Evolutionary conservation across 2,888 invertebrate genomes (phyloP).

Genomic region (Drosophila maculinotata): DNA sequence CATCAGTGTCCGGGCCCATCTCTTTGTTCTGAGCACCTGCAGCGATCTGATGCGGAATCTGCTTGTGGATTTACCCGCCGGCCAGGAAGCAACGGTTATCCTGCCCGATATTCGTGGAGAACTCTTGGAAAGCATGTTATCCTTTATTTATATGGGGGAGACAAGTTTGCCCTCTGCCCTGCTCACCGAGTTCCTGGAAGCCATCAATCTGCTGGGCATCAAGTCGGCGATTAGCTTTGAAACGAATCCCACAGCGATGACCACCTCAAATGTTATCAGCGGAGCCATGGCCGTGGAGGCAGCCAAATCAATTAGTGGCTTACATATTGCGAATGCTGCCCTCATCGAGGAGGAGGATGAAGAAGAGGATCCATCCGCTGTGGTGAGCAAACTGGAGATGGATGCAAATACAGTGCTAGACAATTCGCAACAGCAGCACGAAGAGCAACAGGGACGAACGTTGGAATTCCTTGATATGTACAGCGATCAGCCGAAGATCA

Average conservation of each 20-base stretch:
- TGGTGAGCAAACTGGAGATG: conserved; percentile 49
- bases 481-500: conserved; percentile 83
- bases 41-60: conserved; percentile 83
- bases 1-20: conserved; percentile 82
- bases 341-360: conserved; percentile 74
- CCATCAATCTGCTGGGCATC: conserved; percentile 83
- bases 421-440: conserved; percentile 45
- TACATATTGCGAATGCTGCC: conserved; percentile 79
- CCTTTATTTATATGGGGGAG: conserved; percentile 84
- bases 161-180: conserved; percentile 81
- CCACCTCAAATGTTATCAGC: conserved; percentile 39
- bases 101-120: conserved; percentile 83
- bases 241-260: conserved; percentile 72
- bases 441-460: conserved; percentile 58
- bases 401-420: conserved; percentile 30
- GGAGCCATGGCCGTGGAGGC: conserved; percentile 51
- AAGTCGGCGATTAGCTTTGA: conserved; percentile 85
- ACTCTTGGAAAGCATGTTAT: conserved; percentile 82
- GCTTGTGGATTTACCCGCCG: conserved; percentile 79
- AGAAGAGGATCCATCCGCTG: conserved; percentile 38
- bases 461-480: conserved; percentile 84
- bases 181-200: conserved; percentile 83
- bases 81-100: conserved; percentile 82
- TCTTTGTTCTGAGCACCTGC: conserved; percentile 83
- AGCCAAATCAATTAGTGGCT: conserved; percentile 64